A percentile compares a stretch with the other conserved stretches of the same genome.
These are phyloP conservation scores for Potamarius usumacintae DNA, from an alignment of 2,113 vertebrate genomes.

Conservation along the genomic window DNA sequence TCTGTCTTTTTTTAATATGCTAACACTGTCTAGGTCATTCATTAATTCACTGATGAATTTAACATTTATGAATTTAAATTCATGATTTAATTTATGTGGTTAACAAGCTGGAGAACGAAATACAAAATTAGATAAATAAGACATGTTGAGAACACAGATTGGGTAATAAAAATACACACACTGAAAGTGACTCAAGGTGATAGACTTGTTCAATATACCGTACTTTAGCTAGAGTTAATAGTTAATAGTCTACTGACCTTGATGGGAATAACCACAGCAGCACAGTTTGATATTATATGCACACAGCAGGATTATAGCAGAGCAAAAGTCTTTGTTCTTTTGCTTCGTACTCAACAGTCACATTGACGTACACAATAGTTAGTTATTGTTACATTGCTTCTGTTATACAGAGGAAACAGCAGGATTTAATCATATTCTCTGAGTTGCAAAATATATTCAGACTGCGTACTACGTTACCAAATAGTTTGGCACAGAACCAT, in stretches of 20 bases:
- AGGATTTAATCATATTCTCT: slow-evolving; percentile 12
- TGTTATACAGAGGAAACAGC: no score
- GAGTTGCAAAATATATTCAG: neutral
- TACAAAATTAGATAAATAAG: neutral
- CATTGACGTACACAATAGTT: neutral
- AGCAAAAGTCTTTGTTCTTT: neutral
- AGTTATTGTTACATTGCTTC: neutral
- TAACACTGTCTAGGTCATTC: neutral
- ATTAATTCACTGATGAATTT: neutral
- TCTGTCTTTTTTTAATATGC: neutral
- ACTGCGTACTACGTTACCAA: neutral
- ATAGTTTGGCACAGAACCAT: slow-evolving; percentile 4
- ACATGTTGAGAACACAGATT: neutral
- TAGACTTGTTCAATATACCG: neutral
- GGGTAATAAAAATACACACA: neutral
- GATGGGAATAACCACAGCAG: neutral
- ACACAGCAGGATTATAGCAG: neutral
- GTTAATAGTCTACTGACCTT: neutral
- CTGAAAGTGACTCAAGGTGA: neutral
- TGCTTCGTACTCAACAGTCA: neutral
- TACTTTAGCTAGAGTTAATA: neutral
- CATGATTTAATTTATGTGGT: neutral
- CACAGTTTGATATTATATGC: neutral
- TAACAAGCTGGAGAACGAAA: neutral
- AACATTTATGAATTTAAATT: neutral